Base-by-base conservation (phyloP, 2,888 invertebrate species). In the Penaeus monodon region DNA sequence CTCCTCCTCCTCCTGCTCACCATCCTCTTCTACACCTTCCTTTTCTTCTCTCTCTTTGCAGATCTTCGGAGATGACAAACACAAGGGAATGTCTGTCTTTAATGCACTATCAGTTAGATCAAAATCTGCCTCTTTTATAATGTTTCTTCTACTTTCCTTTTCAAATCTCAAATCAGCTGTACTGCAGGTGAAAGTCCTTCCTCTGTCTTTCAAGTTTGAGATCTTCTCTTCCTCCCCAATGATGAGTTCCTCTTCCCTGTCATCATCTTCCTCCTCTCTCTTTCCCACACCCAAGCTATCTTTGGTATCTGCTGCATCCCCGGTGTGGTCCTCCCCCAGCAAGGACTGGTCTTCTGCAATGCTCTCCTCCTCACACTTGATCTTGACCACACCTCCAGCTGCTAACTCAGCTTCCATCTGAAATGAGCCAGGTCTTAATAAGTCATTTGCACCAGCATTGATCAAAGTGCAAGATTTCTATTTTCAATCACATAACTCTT, bases 361-460 rank as follows among this genome's bases (percentile, higher is more conserved):
- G 44, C n/a, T 38, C 22, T 68, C 78, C 22, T 78, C 73, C 33
- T 82, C 73, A 27, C 29, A 24, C 57, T 82, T 74, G 70, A 65
- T 38, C 66, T 86, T 70, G 12, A 80, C 57, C 29, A 74, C 63
- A 1, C 63, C 78, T 63, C 74, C 83, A 33, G 78, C 87, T n/a
- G 70, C 83, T 49, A 87, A 66, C 64, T 87, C 87, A 49, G 87
- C 87, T 79, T 87, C 87, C 87, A 87, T 87, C 87, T 87, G 79
- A 70, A 64, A 63, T 24, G 20, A 27, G 33, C 17, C 17, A 17
- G 57, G 17, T 57, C 14, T 57, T 57, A 17, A 12, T 17, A 17
- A 4, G 57, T 17, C 17, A 57, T 57, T 57, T 12, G 17, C 17
- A 17, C 14, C 57, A 57, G 57, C 57, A 57, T 1, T 57, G 57